These are phyloP conservation scores for Mechanitis messenoides DNA, from an alignment of 2,888 invertebrate genomes.

Conservation along the genomic window DNA sequence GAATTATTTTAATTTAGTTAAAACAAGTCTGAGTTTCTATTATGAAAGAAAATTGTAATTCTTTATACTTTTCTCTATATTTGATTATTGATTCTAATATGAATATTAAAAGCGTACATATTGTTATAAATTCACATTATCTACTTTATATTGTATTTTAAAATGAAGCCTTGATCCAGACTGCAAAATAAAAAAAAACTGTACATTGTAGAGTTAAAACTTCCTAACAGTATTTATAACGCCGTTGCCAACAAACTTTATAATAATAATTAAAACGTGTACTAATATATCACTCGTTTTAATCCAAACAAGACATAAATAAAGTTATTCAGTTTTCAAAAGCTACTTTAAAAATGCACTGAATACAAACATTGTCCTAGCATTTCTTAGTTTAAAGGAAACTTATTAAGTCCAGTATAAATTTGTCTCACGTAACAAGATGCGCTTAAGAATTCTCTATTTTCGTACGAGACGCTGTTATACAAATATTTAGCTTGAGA, in stretches of 20 bases:
- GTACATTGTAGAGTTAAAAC: no score
- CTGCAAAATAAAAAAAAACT: no score
- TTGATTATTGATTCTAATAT: neutral
- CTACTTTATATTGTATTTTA: neutral
- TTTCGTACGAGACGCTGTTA: constrained; percentile 21
- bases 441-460: constrained; percentile 19
- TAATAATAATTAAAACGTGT: constrained; percentile 3
- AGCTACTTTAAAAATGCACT: constrained; percentile 2
- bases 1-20: constrained; percentile 56
- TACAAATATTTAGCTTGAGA: constrained; percentile 19
- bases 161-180: neutral
- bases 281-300: no score
- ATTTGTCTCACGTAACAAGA: constrained; percentile 44
- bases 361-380: constrained; percentile 24
- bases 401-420: constrained; percentile 38
- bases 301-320: neutral
- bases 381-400: constrained; percentile 30
- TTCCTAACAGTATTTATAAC: neutral
- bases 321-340: constrained; percentile 1
- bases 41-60: neutral
- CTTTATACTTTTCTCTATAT: neutral
- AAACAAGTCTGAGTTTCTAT: constrained; percentile 25
- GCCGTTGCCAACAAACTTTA: constrained; percentile 2
- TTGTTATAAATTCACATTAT: neutral
- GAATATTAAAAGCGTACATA: neutral